These are phyloP conservation scores for Plestiodon gilberti DNA, from an alignment of 2,113 vertebrate species.

Conservation along the genomic window DNA sequence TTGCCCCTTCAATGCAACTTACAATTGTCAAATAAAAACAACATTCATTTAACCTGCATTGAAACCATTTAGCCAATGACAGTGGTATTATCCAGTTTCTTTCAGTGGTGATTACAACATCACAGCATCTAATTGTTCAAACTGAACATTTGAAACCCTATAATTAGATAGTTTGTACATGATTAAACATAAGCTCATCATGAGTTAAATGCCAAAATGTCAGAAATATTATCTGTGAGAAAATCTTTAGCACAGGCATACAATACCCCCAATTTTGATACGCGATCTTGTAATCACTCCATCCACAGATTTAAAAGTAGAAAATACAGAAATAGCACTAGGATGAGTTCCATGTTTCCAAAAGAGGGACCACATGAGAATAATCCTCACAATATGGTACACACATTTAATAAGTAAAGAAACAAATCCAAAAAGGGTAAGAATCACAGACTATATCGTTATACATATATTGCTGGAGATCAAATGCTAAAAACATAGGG, in stretches of 20 bases:
- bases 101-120: background rate
- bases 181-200: slow-evolving; percentile 64
- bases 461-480: background rate
- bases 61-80: slow-evolving; percentile 45
- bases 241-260: slow-evolving; percentile 60
- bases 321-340: background rate
- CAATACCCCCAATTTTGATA: slow-evolving; percentile 52
- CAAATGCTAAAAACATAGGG: background rate
- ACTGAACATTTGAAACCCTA: slow-evolving; percentile 59
- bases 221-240: slow-evolving; percentile 56
- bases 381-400: background rate
- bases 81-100: slow-evolving; percentile 50
- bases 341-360: slow-evolving; percentile 27
- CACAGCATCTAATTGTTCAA: slow-evolving; percentile 58
- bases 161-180: slow-evolving; percentile 66
- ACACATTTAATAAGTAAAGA: background rate
- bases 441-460: background rate
- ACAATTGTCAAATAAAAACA: background rate
- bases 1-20: background rate
- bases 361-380: slow-evolving; percentile 39
- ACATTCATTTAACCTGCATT: background rate
- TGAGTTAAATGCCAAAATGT: slow-evolving; percentile 48
- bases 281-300: background rate
- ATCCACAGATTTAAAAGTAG: background rate
- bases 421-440: background rate